These are phyloP conservation scores for Hylomyscus alleni DNA, from an alignment of 2,797 vertebrate genomes.

Conservation along the genomic window DNA sequence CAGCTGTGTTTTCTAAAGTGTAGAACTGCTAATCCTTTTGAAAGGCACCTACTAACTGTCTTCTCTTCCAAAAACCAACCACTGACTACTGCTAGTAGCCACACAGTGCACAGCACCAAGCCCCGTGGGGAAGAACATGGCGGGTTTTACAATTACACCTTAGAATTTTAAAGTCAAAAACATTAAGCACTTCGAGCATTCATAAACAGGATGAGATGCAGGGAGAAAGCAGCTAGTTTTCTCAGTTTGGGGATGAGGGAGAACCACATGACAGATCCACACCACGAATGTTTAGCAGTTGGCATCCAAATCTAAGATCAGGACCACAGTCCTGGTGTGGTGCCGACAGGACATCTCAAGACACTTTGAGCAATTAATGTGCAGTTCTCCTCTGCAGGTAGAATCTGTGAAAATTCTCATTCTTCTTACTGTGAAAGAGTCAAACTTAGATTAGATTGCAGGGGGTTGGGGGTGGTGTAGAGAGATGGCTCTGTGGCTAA, in stretches of 20 bases:
- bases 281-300: background rate
- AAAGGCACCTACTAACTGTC: background rate
- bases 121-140: background rate
- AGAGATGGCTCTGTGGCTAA: background rate
- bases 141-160: background rate
- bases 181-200: background rate
- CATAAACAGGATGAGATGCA: background rate
- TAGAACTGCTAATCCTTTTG: background rate
- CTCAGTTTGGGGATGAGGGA: background rate
- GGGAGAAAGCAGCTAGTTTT: background rate
- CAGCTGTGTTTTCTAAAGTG: background rate
- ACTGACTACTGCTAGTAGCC: background rate
- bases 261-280: background rate
- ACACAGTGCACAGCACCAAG: background rate
- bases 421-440: background rate
- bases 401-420: background rate
- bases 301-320: background rate
- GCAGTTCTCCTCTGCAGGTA: background rate
- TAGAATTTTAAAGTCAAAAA: background rate
- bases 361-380: background rate
- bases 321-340: background rate
- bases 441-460: background rate
- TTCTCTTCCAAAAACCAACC: background rate
- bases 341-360: background rate
- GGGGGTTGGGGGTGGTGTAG: background rate